Percentiles rank a stretch among this genome's conserved stretches.
These are phyloP conservation scores for Lasioglossum morio DNA, from an alignment of 2,888 invertebrate species.

Conservation along the genomic window DNA sequence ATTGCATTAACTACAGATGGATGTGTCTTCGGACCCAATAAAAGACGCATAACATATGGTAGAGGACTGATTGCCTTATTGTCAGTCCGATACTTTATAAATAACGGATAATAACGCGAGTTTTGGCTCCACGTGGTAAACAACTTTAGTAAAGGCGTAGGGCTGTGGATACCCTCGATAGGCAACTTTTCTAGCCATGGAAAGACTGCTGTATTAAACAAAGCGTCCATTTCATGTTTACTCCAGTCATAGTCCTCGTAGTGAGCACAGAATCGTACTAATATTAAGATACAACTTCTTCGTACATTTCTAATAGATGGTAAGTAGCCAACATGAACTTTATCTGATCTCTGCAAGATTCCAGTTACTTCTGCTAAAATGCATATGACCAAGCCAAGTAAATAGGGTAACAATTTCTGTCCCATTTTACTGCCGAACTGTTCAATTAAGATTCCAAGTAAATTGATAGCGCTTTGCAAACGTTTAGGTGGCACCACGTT, in stretches of 20 bases:
- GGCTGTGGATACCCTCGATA: slow-evolving; percentile 92
- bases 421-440: slow-evolving; percentile 93
- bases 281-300: slow-evolving; percentile 87
- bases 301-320: slow-evolving; percentile 89
- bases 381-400: slow-evolving; percentile 90
- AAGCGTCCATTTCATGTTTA: slow-evolving; percentile 88
- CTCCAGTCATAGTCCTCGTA: slow-evolving; percentile 92
- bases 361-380: slow-evolving; percentile 89
- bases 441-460: slow-evolving; percentile 91
- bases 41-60: slow-evolving; percentile 89
- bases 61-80: slow-evolving; percentile 87
- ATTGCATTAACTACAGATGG: slow-evolving; percentile 89
- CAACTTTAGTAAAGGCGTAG: slow-evolving; percentile 93
- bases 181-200: slow-evolving; percentile 91
- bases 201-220: slow-evolving; percentile 93
- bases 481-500: slow-evolving; percentile 86
- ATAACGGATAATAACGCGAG: slow-evolving; percentile 90
- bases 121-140: slow-evolving; percentile 92
- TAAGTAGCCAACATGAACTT: slow-evolving; percentile 88
- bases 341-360: slow-evolving; percentile 86
- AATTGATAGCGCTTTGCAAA: slow-evolving; percentile 91
- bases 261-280: slow-evolving; percentile 91
- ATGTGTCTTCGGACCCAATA: slow-evolving; percentile 89
- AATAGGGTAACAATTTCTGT: slow-evolving; percentile 87
- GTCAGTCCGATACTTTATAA: slow-evolving; percentile 87